Conservation (phyloP, 2,797 vertebrate genomes). For the Coranthus polyacanthus region DNA sequence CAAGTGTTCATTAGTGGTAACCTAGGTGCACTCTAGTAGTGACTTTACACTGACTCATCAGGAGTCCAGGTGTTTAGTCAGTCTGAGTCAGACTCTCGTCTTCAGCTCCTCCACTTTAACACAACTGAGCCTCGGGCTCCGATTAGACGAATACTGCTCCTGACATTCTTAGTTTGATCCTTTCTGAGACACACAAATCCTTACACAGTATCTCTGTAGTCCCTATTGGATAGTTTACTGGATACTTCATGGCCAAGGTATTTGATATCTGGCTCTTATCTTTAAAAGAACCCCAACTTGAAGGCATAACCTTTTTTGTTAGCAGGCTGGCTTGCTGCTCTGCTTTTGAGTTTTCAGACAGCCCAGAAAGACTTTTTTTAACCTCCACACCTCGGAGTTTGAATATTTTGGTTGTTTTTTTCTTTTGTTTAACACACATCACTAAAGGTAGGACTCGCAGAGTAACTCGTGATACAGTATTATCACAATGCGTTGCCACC, state of each 20-base stretch:
- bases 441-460: too few species aligned
- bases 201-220: neutral
- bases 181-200: constrained; percentile 29
- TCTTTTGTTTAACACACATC: too few species aligned
- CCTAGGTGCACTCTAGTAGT: constrained; percentile 33
- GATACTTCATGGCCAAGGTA: neutral
- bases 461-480: too few species aligned
- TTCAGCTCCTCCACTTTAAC: constrained; percentile 41
- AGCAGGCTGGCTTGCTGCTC: too few species aligned
- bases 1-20: constrained; percentile 47
- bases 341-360: neutral
- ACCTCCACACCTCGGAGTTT: too few species aligned
- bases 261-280: neutral
- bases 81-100: constrained; percentile 57
- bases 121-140: constrained; percentile 42
- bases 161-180: constrained; percentile 60
- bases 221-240: neutral
- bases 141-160: constrained; percentile 58
- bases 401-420: too few species aligned
- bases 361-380: too few species aligned
- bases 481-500: too few species aligned
- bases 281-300: neutral
- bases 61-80: constrained; percentile 78
- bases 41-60: constrained; percentile 72
- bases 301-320: neutral